phyloP scores from a whole-genome alignment of 2,888 invertebrate species.

The Lucinisca nassula region DNA sequence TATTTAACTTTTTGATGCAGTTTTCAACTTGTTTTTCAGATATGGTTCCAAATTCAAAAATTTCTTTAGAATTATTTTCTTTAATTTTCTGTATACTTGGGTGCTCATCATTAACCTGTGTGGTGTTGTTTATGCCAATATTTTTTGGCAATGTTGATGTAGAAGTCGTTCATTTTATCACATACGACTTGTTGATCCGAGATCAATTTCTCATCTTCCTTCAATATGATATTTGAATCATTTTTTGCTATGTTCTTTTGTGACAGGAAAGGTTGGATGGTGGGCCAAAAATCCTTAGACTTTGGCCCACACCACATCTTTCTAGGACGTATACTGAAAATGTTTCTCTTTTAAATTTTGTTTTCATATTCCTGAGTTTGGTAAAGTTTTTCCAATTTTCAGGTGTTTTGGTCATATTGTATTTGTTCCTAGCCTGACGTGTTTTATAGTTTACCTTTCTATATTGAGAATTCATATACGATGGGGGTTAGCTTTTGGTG shows the following conservation, averaged over 20 bases:
- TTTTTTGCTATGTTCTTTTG: not conserved
- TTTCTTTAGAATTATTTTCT: not conserved
- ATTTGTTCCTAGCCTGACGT: not conserved
- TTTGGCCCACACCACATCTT: slow-evolving; percentile 21
- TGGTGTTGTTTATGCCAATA: slow-evolving; percentile 8
- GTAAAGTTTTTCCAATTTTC: slow-evolving; percentile 13
- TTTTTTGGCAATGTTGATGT: slow-evolving; percentile 24
- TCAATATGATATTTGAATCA: not conserved
- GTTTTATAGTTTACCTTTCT: not conserved
- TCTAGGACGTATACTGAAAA: slow-evolving; percentile 11
- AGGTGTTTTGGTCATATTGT: not conserved
- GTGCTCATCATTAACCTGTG: not conserved
- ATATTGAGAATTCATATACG: not conserved
- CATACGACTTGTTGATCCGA: not conserved
- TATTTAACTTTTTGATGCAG: too few species aligned
- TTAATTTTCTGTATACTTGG: slow-evolving; percentile 7
- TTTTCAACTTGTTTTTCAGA: not conserved
- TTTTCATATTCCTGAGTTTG: slow-evolving; percentile 2
- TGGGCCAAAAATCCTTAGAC: slow-evolving; percentile 27
- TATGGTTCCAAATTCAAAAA: not conserved
- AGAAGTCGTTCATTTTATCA: slow-evolving; percentile 20
- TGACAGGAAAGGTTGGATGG: not conserved
- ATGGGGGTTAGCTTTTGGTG: not conserved
- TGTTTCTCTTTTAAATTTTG: slow-evolving; percentile 1
- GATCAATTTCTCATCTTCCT: slow-evolving; percentile 5